phyloP scores from a whole-genome alignment of 2,113 vertebrate genomes.

The Trachemys scripta region DNA sequence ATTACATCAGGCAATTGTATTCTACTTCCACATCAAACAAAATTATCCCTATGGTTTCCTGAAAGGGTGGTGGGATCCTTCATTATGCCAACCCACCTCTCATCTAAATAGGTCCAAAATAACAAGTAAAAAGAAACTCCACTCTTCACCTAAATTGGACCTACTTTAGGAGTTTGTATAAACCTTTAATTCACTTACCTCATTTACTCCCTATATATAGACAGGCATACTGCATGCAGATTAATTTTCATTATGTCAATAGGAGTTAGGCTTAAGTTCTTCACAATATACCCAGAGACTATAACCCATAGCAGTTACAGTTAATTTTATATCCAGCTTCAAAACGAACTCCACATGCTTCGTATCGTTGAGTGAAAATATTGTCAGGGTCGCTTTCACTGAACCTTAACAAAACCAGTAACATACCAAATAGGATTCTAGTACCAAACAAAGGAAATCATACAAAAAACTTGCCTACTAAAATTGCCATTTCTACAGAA shows the following conservation, averaged over 20 bases:
- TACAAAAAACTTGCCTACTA: neutral
- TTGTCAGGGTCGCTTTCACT: neutral
- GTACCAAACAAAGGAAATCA: neutral
- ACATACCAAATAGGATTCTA: neutral
- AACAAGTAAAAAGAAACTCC: neutral
- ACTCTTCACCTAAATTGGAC: neutral
- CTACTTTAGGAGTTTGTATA: neutral
- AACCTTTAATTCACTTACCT: neutral
- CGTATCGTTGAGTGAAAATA: neutral
- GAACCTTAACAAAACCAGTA: neutral
- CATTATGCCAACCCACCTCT: neutral
- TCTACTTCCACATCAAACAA: neutral
- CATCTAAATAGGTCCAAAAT: neutral
- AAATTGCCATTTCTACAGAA: neutral
- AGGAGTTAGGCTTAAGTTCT: neutral
- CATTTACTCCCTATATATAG: neutral
- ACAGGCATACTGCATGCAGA: neutral
- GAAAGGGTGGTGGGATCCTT: neutral
- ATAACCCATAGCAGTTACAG: neutral
- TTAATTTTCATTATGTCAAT: neutral
- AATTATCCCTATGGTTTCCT: neutral
- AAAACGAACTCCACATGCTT: neutral
- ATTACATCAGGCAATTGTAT: neutral
- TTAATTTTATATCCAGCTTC: neutral
- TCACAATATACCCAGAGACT: neutral